phyloP scores from a whole-genome alignment of 2,888 invertebrate genomes.

The Polyommatus icarus region DNA sequence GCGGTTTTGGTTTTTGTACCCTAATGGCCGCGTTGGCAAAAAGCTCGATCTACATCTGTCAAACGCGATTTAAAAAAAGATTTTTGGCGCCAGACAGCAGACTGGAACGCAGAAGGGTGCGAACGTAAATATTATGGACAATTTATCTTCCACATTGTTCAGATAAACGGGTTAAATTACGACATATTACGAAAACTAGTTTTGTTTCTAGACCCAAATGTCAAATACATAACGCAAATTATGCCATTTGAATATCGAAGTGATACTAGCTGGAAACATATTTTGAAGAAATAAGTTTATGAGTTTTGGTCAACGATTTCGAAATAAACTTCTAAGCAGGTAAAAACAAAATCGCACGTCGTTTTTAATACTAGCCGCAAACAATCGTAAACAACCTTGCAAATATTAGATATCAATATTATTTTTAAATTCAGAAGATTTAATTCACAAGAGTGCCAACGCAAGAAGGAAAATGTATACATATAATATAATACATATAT shows the following conservation, averaged over 20 bases:
- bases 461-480: neutral
- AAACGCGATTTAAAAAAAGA: slow-evolving; percentile 66
- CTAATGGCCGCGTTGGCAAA: slow-evolving; percentile 53
- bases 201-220: slow-evolving; percentile 14
- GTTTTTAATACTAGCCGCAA: too few species aligned
- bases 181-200: slow-evolving; percentile 15
- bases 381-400: too few species aligned
- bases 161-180: slow-evolving; percentile 16
- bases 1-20: slow-evolving; percentile 1
- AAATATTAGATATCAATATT: neutral
- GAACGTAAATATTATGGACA: slow-evolving; percentile 51
- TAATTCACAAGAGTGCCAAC: neutral
- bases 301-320: neutral
- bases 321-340: neutral
- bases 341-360: neutral
- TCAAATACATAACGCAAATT: slow-evolving; percentile 12
- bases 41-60: slow-evolving; percentile 70
- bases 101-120: slow-evolving; percentile 54
- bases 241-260: neutral
- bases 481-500: too few species aligned
- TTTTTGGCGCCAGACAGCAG: slow-evolving; percentile 56
- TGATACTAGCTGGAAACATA: neutral
- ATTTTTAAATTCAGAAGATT: neutral
- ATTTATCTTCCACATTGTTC: slow-evolving; percentile 28
- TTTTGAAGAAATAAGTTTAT: neutral